phyloP scores from a whole-genome alignment of 1,140 invertebrate species.

The Ruditapes philippinarum region DNA sequence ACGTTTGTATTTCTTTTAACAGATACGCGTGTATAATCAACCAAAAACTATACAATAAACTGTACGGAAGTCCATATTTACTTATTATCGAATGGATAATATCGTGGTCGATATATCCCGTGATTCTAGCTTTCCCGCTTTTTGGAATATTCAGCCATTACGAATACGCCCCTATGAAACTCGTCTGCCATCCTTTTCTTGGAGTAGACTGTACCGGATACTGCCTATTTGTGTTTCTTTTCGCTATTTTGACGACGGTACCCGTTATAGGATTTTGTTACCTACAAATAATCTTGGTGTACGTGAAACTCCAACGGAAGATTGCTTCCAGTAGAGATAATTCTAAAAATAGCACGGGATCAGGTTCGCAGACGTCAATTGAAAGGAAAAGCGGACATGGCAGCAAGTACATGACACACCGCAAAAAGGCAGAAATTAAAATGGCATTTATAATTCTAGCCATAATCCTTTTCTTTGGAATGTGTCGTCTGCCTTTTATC shows the following conservation, averaged over 20 bases:
- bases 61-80: background rate
- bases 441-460: constrained; percentile 62
- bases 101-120: constrained; percentile 53
- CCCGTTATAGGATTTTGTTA: constrained; percentile 57
- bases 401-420: background rate
- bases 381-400: background rate
- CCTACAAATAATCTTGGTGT: constrained; percentile 22
- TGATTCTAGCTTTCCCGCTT: constrained; percentile 48
- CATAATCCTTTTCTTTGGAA: constrained; percentile 43
- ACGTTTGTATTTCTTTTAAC: constrained; percentile 57
- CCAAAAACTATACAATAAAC: background rate
- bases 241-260: constrained; percentile 38
- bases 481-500: constrained; percentile 57
- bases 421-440: constrained; percentile 33
- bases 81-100: constrained; percentile 1
- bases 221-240: constrained; percentile 59
- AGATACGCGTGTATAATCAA: constrained; percentile 55
- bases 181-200: constrained; percentile 59
- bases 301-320: constrained; percentile 26
- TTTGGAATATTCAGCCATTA: constrained; percentile 46
- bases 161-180: constrained; percentile 53
- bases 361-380: background rate
- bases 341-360: background rate
- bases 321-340: background rate
- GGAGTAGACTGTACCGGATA: constrained; percentile 46